Conservation (phyloP, 2,797 vertebrate species). For the Morelia viridis region DNA sequence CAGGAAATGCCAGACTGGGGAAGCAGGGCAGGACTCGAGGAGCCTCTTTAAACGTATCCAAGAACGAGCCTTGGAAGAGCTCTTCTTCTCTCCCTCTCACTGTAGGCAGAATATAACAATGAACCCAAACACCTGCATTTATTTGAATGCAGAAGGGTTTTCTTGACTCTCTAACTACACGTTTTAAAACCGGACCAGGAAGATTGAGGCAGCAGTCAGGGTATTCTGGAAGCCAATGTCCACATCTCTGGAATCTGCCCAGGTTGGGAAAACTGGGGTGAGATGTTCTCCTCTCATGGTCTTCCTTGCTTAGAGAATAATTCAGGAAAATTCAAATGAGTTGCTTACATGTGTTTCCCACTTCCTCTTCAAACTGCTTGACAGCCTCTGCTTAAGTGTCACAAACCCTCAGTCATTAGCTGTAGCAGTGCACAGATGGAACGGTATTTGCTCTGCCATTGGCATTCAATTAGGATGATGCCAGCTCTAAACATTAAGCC, state of each 20-base stretch:
- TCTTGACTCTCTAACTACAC: background rate
- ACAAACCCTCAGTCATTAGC: slow-evolving; percentile 65
- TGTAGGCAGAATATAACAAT: background rate
- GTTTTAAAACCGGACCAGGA: background rate
- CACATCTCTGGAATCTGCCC: background rate
- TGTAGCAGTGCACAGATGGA: slow-evolving; percentile 67
- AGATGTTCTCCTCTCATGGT: slow-evolving; percentile 48
- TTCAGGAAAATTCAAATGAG: slow-evolving; percentile 64
- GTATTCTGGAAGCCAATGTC: background rate
- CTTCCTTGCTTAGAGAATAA: slow-evolving; percentile 67
- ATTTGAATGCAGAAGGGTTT: background rate
- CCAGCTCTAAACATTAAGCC: slow-evolving; percentile 67
- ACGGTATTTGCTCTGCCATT: slow-evolving; percentile 72
- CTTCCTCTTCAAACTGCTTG: slow-evolving; percentile 60
- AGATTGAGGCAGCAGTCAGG: background rate
- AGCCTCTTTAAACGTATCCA: background rate
- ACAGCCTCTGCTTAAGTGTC: slow-evolving; percentile 69
- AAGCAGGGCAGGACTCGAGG: background rate
- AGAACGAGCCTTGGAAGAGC: background rate
- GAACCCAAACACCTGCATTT: background rate
- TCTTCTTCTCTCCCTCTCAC: background rate
- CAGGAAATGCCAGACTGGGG: background rate
- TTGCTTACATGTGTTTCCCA: slow-evolving; percentile 55
- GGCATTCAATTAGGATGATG: slow-evolving; percentile 70
- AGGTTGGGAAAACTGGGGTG: background rate